Evolutionary conservation across 1,140 invertebrate genomes (phyloP), one percentile per base, ranked within the genome.

Genomic region (Dreissena polymorpha): DNA sequence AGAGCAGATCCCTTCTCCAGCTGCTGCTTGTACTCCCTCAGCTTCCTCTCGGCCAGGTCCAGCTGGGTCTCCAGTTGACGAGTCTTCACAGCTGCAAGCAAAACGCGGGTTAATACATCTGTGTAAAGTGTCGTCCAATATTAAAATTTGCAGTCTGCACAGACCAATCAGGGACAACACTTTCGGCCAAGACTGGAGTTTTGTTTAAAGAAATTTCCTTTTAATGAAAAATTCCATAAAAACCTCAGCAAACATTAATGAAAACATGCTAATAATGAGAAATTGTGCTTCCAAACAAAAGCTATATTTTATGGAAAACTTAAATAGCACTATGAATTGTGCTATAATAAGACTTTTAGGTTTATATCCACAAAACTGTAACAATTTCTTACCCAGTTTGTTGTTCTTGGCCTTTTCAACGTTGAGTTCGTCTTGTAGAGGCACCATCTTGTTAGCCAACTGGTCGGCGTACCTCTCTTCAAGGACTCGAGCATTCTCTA

Each of bases 61-160:
- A 86, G 64, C 72, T 89, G 85, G 12, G 80, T 81, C 64, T 89
- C 85, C 51, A 89, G 23, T 12, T 49, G 70, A 14, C 81, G 70
- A 12, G 87, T 57, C 60, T 89, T 74, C 18, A 63, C 80, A 25
- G 53, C 88, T 89, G 74, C 0, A 74, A 84, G 21, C 39, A 29
- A 21, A 72, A 39, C 57, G 39, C 57, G 39, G 39, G 39, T 39
- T 39, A 39, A 39, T 39, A 8, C 39, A 39, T 39, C 3, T 39
- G 39, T 8, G 39, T 39, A 39, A 39, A 39, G 39, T 39, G 39
- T 39, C 39, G 39, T 39, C 39, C 39, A 2, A 39, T 2, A 63
- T 25, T n/a, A 63, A 10, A 63, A 10, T n/a, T n/a, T n/a, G n/a
- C n/a, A n/a, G n/a, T n/a, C n/a, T n/a, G n/a, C n/a, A n/a, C n/a